Percentiles rank a stretch among this genome's conserved stretches.
phyloP scores from a whole-genome alignment of 2,113 vertebrate species.

The Plecotus auritus region DNA sequence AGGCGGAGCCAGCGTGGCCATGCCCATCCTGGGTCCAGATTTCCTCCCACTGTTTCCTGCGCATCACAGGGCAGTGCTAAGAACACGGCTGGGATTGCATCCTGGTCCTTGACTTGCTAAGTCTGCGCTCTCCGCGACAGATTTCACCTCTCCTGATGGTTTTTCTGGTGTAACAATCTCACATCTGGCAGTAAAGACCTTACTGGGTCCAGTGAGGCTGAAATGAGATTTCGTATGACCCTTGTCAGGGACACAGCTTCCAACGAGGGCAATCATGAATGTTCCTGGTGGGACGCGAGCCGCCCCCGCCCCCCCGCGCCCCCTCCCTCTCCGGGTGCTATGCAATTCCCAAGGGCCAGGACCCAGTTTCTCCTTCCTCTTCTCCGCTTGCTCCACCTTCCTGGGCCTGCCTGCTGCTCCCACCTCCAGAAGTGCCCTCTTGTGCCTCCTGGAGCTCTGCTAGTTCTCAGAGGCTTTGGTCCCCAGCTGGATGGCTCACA shows the following conservation, averaged over 20 bases:
- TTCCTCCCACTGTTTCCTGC: background rate
- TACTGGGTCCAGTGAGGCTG: background rate
- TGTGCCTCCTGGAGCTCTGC: background rate
- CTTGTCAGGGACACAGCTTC: background rate
- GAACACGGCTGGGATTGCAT: background rate
- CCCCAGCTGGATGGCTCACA: constrained; percentile 5
- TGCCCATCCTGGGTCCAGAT: background rate
- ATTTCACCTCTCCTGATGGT: background rate
- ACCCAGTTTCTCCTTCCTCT: background rate
- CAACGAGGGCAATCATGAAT: too few species aligned
- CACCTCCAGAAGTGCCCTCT: constrained; percentile 44
- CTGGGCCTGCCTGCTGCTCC: constrained; percentile 1
- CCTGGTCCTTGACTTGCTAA: background rate
- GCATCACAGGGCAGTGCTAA: background rate
- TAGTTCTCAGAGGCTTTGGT: background rate
- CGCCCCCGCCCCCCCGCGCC: too few species aligned
- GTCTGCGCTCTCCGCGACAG: background rate
- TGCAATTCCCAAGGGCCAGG: background rate
- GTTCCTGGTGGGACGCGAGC: background rate
- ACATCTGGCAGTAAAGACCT: accelerated
- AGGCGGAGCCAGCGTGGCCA: accelerated
- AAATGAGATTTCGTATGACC: background rate
- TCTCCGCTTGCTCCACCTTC: background rate
- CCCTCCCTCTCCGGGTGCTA: background rate
- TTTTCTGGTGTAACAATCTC: background rate